Evolutionary conservation across 2,113 vertebrate species (phyloP).

Genomic region (Eclectus roratus): DNA sequence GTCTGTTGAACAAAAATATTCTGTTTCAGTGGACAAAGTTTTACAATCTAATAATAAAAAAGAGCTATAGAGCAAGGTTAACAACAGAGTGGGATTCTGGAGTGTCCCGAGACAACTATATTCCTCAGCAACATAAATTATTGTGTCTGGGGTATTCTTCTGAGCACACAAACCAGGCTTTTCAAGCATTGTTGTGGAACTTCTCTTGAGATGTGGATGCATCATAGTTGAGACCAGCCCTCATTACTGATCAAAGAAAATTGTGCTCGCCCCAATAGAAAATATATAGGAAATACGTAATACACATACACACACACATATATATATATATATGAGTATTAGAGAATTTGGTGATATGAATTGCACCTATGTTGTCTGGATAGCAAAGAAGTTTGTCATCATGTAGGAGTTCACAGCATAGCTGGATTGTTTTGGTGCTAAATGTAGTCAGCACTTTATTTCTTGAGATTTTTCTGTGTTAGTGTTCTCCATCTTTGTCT

Average conservation of each 20-base stretch:
- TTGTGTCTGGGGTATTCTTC: neutral
- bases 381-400: neutral
- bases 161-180: neutral
- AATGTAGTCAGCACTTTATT: neutral
- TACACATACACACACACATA: no score
- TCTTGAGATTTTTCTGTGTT: neutral
- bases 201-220: neutral
- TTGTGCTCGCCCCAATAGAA: neutral
- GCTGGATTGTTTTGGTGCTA: neutral
- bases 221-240: neutral
- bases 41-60: neutral
- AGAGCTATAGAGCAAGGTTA: neutral
- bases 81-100: neutral
- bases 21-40: neutral
- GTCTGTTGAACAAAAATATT: neutral
- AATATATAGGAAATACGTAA: neutral
- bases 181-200: neutral
- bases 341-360: neutral
- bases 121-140: neutral
- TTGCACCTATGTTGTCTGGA: accelerated
- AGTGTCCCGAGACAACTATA: neutral
- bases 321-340: accelerated
- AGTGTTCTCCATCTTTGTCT: neutral
- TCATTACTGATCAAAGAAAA: neutral
- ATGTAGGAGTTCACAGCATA: no score